Evolutionary conservation across 2,113 vertebrate genomes (phyloP).

Genomic region (Procavia capensis): DNA sequence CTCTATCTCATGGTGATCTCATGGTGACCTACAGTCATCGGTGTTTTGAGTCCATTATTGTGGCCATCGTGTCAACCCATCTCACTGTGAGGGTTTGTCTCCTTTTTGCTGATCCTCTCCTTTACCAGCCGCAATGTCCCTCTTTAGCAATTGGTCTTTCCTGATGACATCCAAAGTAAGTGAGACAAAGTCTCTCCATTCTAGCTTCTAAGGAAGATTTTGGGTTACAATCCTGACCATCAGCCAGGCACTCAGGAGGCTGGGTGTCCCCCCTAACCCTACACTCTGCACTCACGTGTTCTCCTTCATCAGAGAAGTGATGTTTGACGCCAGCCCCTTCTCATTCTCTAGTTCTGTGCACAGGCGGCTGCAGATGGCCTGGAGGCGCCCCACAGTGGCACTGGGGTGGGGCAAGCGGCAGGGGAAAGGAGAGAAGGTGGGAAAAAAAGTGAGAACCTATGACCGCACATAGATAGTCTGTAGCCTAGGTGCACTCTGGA

Average conservation of each 20-base stretch:
- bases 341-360: conserved; percentile 87
- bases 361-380: conserved; percentile 83
- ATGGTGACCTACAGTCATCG: background rate
- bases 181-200: background rate
- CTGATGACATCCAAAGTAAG: background rate
- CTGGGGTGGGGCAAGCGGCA: conserved; percentile 81
- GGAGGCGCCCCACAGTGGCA: conserved; percentile 86
- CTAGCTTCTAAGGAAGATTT: background rate
- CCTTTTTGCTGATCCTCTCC: background rate
- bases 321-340: conserved; percentile 84
- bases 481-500: background rate
- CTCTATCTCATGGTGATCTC: background rate
- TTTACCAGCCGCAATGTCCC: background rate
- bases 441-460: background rate
- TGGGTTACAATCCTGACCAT: background rate
- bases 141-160: background rate
- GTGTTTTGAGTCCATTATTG: background rate
- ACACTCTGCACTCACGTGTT: conserved; percentile 88
- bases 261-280: background rate
- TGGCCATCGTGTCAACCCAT: background rate
- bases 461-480: accelerated
- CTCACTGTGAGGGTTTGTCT: background rate
- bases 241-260: background rate
- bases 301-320: conserved; percentile 83
- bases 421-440: background rate